These are phyloP conservation scores for Euglossa dilemma DNA, from an alignment of 1,140 invertebrate genomes.

Conservation along the genomic window DNA sequence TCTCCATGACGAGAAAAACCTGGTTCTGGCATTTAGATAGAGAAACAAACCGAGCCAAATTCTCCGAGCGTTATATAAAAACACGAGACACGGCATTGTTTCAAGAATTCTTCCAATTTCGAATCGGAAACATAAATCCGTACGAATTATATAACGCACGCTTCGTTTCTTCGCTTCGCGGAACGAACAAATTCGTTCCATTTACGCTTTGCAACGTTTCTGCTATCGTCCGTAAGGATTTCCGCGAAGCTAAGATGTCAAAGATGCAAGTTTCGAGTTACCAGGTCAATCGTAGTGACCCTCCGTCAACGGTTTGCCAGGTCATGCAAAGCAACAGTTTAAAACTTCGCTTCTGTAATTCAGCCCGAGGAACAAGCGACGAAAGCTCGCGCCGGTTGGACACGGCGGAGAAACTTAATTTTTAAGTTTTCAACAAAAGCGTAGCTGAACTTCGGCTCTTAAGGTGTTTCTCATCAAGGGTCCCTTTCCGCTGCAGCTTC, in stretches of 20 bases:
- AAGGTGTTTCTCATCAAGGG: conserved; percentile 15
- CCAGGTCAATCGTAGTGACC: background rate
- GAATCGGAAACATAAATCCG: no score
- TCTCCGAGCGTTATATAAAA: no score
- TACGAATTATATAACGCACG: no score
- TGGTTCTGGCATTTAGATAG: background rate
- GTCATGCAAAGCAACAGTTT: background rate
- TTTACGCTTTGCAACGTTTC: background rate
- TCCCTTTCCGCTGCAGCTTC: background rate
- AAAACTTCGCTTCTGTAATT: background rate
- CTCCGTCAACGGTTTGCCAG: background rate
- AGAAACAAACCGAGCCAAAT: background rate
- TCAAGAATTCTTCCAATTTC: no score
- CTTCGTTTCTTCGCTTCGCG: no score
- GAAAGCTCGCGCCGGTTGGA: no score
- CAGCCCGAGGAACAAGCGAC: no score
- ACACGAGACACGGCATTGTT: background rate
- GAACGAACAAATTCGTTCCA: no score
- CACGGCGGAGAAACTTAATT: background rate
- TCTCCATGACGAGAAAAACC: background rate
- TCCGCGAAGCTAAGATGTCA: background rate
- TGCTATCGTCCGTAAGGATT: no score
- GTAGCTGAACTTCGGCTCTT: background rate
- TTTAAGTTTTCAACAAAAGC: conserved; percentile 9
- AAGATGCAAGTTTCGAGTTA: background rate